Conservation (phyloP, 2,113 vertebrate genomes). For the Takifugu flavidus region DNA sequence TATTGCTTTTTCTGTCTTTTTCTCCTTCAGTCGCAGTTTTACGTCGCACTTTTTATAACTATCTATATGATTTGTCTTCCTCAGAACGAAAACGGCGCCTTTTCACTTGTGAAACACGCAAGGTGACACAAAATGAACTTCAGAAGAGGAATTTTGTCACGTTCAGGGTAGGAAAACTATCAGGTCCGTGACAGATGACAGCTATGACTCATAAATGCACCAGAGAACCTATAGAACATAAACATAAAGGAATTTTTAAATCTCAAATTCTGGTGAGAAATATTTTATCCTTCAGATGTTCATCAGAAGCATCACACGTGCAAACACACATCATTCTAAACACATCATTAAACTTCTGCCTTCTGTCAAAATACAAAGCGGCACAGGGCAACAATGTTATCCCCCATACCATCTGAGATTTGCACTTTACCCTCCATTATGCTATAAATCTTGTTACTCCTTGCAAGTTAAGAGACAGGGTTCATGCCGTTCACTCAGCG, state of each 20-base stretch:
- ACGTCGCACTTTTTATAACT: not conserved
- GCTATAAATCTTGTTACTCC: slow-evolving; percentile 48
- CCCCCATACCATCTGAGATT: slow-evolving; percentile 28
- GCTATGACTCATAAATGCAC: too few relatives aligned
- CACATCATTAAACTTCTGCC: too few relatives aligned
- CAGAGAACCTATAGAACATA: too few relatives aligned
- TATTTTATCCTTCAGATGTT: slow-evolving; percentile 16
- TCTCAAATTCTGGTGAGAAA: slow-evolving; percentile 4
- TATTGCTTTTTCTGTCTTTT: too few relatives aligned
- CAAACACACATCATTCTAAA: not conserved
- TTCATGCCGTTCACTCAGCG: slow-evolving; percentile 24
- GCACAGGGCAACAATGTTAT: slow-evolving; percentile 39
- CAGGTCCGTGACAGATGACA: not conserved
- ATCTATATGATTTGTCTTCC: not conserved
- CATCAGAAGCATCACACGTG: slow-evolving; percentile 6
- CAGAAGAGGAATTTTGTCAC: not conserved
- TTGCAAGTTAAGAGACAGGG: slow-evolving; percentile 21
- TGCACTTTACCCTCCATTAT: slow-evolving; percentile 29
- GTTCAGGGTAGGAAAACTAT: slow-evolving; percentile 9
- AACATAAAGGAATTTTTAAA: not conserved
- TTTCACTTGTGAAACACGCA: not conserved
- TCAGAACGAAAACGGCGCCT: slow-evolving; percentile 5
- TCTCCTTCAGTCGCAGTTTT: not conserved
- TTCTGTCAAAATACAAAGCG: slow-evolving; percentile 33
- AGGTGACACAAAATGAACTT: not conserved